Evolutionary conservation across 2,113 vertebrate species (phyloP).

Genomic region (Neomonachus schauinslandi): DNA sequence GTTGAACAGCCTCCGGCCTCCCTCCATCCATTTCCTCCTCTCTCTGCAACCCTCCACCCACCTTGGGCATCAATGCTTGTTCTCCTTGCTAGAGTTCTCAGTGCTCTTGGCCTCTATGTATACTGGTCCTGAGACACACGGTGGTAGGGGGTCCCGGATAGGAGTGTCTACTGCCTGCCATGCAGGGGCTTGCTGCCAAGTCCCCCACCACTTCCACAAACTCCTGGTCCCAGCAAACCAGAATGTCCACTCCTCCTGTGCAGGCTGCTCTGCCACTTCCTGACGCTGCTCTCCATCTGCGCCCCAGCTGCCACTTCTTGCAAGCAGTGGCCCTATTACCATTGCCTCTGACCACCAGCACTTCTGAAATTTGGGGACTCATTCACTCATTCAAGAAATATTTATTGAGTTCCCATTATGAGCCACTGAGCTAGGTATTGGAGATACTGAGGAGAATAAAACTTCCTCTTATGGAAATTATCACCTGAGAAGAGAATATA

Average conservation of each 20-base stretch:
- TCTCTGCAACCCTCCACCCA: background rate
- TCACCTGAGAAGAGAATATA: background rate
- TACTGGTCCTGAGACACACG: background rate
- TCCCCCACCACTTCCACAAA: no score
- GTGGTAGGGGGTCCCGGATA: background rate
- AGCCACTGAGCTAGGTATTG: background rate
- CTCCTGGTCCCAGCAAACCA: background rate
- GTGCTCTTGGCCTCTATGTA: background rate
- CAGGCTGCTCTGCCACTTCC: background rate
- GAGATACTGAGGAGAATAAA: background rate
- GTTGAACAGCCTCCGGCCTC: background rate
- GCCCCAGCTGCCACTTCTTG: background rate
- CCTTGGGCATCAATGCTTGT: background rate
- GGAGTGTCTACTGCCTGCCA: no score
- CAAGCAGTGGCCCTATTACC: background rate
- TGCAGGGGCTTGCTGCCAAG: background rate
- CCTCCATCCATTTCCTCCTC: background rate
- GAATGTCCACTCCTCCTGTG: rapidly evolving
- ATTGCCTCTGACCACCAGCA: background rate
- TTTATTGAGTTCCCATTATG: background rate
- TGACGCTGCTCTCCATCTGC: background rate
- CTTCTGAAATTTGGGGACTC: background rate
- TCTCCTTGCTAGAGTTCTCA: background rate
- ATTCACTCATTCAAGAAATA: background rate
- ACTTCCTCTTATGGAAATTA: background rate